phyloP scores from a whole-genome alignment of 2,797 vertebrate species.

The Ataeniobius toweri region DNA sequence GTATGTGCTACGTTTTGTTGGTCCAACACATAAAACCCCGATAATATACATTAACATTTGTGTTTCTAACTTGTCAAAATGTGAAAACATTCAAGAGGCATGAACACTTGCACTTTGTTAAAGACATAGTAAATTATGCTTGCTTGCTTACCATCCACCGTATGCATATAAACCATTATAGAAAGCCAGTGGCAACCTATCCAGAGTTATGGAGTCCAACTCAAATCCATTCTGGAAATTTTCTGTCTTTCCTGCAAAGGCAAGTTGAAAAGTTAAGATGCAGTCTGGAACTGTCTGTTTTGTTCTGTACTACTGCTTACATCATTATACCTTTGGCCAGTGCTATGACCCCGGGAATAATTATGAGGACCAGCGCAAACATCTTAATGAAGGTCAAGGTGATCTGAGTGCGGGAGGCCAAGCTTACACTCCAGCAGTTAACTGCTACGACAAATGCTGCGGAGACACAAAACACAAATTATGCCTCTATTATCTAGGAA shows the following conservation, averaged over 20 bases:
- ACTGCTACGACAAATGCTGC: constrained; percentile 78
- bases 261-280: not conserved
- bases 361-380: constrained; percentile 81
- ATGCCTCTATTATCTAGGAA: not conserved
- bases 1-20: not conserved
- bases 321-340: constrained; percentile 73
- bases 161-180: constrained; percentile 91
- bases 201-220: constrained; percentile 72
- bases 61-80: not conserved
- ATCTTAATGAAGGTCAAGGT: constrained; percentile 80
- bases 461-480: constrained; percentile 7
- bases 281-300: not conserved
- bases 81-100: not conserved
- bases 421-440: constrained; percentile 85
- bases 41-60: not conserved
- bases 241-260: constrained; percentile 80
- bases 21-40: not conserved
- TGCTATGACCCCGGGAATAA: constrained; percentile 80
- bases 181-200: constrained; percentile 88
- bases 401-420: constrained; percentile 80
- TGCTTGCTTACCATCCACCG: constrained; percentile 85
- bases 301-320: not conserved
- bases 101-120: not conserved
- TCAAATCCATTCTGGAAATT: constrained; percentile 88
- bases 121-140: not conserved